Percentiles rank a stretch among this genome's conserved stretches.
These are phyloP conservation scores for Echinometra lucunter DNA, from an alignment of 53 echinoderm and acorn worm species.

Conservation along the genomic window DNA sequence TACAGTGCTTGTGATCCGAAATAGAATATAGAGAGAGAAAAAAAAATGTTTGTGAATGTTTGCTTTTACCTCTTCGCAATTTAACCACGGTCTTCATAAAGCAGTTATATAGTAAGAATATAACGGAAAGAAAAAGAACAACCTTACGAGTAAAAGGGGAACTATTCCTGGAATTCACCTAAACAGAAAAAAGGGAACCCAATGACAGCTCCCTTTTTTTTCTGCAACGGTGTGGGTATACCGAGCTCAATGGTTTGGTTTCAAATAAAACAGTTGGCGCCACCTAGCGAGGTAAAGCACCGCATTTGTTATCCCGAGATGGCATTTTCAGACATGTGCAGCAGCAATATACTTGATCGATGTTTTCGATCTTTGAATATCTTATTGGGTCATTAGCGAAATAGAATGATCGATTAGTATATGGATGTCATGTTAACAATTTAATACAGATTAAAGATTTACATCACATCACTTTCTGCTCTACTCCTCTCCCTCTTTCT, in stretches of 20 bases:
- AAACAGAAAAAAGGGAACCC: too few relatives aligned
- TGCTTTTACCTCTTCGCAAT: too few relatives aligned
- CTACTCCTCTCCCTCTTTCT: too few relatives aligned
- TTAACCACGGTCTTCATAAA: too few relatives aligned
- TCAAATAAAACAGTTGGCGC: not conserved
- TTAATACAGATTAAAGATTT: not conserved
- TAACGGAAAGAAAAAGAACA: not conserved
- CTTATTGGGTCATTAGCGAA: slow-evolving; percentile 6
- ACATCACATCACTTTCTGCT: too few relatives aligned
- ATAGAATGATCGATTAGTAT: not conserved
- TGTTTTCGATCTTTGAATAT: not conserved
- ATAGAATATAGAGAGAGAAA: too few relatives aligned
- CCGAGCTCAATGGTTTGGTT: not conserved
- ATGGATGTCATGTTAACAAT: not conserved
- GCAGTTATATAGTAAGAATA: too few relatives aligned
- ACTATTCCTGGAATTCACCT: too few relatives aligned
- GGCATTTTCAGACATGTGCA: not conserved
- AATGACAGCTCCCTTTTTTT: too few relatives aligned
- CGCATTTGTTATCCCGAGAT: not conserved
- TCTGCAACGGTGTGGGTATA: not conserved
- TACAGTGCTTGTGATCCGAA: not conserved
- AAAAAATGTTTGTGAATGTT: too few relatives aligned
- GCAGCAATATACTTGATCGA: not conserved
- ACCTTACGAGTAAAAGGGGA: not conserved
- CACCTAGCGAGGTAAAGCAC: not conserved